Evolutionary conservation across 1,140 invertebrate species (phyloP), one percentile per base, ranked within the genome.

Genomic region (Aphelenchoides besseyi): DNA sequence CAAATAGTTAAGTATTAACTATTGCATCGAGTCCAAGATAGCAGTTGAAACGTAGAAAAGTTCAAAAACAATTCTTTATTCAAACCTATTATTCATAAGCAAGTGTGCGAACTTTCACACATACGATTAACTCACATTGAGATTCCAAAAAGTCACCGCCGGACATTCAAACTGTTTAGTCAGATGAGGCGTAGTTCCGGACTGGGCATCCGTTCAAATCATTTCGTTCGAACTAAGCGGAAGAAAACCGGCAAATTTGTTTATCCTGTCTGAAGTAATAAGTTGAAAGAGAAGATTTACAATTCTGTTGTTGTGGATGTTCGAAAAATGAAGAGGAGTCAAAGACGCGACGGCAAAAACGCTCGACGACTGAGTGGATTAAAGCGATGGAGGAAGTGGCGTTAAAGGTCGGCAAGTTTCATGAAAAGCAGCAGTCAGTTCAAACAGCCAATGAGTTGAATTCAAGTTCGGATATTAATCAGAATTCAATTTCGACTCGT

Each of bases 81-180:
- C n/a, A n/a, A n/a, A n/a, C n/a, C n/a, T 41, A 41, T 41, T 41
- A 41, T 41, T 41, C 37, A 41, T 5, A n/a, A 41, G 5, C 5
- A 41, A n/a, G n/a, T n/a, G 37, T 41, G 37, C 37, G 37, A 8
- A n/a, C n/a, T n/a, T n/a, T 41, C 37, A 8, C 5, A 5, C 5
- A 41, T n/a, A 8, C 5, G 5, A 41, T 8, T 8, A 28, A 59
- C 55, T 59, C 55, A 59, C 55, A 59, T 33, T 59, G 55, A 23
- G 18, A 5, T 59, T 59, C 55, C 5, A 59, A 18, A 5, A 59
- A 59, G 12, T 59, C 55, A 33, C 55, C 18, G 5, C 55, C 18
- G 55, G 32, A 59, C 55, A 59, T 59, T 59, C 55, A 23, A 59
- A 59, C 55, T 8, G 5, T 5, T n/a, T 8, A 41, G 37, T n/a